These are phyloP conservation scores for Melanotaenia pygmaea DNA, from an alignment of 2,797 vertebrate genomes.

Conservation along the genomic window DNA sequence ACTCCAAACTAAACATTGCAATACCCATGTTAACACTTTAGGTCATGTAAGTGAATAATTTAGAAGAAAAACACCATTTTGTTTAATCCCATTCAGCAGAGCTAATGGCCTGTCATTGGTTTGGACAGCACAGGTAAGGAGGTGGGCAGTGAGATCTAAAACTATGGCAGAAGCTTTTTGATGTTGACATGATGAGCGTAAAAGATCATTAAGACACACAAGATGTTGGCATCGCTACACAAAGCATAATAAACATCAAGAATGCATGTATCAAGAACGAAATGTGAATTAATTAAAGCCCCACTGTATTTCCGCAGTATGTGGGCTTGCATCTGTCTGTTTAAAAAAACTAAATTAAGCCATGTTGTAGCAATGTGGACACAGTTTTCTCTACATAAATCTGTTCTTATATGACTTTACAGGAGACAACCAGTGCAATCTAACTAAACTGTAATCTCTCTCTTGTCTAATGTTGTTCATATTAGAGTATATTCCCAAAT, in stretches of 20 bases:
- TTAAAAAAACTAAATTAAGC: not conserved
- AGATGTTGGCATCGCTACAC: not conserved
- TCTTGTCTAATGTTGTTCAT: not conserved
- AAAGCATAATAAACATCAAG: too few species aligned
- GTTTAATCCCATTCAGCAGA: not conserved
- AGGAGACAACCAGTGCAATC: slow-evolving; percentile 1
- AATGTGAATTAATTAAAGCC: not conserved
- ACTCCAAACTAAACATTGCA: not conserved
- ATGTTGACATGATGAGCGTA: not conserved
- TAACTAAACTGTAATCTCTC: slow-evolving; percentile 8
- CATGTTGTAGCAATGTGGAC: not conserved
- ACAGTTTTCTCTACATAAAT: not conserved
- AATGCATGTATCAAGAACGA: not conserved
- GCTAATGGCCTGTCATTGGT: not conserved
- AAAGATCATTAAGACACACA: not conserved
- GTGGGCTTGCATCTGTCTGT: not conserved
- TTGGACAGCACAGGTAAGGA: not conserved
- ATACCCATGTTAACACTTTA: not conserved
- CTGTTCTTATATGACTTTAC: slow-evolving; percentile 1
- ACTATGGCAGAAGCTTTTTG: not conserved
- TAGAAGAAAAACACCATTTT: not conserved
- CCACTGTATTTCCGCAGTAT: not conserved
- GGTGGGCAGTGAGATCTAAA: not conserved
- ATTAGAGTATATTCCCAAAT: not conserved
- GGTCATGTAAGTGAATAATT: not conserved